Conservation (phyloP, 2,888 invertebrate species). For the Campoplex nolae region DNA sequence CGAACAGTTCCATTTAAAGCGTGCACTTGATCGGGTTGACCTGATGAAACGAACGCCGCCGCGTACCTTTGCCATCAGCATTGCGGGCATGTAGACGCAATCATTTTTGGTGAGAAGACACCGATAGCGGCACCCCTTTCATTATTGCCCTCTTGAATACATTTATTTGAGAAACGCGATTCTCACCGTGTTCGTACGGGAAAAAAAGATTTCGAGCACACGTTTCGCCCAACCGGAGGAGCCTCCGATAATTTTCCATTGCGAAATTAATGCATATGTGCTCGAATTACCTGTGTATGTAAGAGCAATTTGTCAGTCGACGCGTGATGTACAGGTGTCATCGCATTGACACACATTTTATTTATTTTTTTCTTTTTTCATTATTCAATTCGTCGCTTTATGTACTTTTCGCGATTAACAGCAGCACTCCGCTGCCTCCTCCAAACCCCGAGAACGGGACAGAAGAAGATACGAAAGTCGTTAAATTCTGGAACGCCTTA, state of each 20-base stretch:
- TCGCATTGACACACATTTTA: constrained; percentile 23
- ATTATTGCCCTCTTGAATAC: constrained; percentile 26
- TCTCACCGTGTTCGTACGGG: constrained; percentile 26
- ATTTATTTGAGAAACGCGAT: constrained; percentile 32
- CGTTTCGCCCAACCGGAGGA: neutral
- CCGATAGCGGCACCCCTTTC: constrained; percentile 58
- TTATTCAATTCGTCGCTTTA: neutral
- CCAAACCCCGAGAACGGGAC: neutral
- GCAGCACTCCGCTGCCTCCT: neutral
- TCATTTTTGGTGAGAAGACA: constrained; percentile 40
- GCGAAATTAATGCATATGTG: constrained; percentile 51
- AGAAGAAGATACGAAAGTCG: constrained; percentile 29
- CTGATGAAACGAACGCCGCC: constrained; percentile 48
- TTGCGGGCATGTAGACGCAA: constrained; percentile 24
- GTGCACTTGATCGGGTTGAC: constrained; percentile 31
- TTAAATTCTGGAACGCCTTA: constrained; percentile 37
- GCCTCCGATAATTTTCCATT: constrained; percentile 41
- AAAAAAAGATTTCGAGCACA: constrained; percentile 41
- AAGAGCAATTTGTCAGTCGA: constrained; percentile 64
- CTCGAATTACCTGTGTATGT: constrained; percentile 15
- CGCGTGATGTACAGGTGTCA: constrained; percentile 63
- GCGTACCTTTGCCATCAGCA: constrained; percentile 11
- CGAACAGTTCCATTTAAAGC: constrained; percentile 62
- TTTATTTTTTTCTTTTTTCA: neutral
- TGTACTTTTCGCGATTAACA: constrained; percentile 40